phyloP scores from a whole-genome alignment of 2,113 vertebrate species.

The Herpailurus yagouaroundi region DNA sequence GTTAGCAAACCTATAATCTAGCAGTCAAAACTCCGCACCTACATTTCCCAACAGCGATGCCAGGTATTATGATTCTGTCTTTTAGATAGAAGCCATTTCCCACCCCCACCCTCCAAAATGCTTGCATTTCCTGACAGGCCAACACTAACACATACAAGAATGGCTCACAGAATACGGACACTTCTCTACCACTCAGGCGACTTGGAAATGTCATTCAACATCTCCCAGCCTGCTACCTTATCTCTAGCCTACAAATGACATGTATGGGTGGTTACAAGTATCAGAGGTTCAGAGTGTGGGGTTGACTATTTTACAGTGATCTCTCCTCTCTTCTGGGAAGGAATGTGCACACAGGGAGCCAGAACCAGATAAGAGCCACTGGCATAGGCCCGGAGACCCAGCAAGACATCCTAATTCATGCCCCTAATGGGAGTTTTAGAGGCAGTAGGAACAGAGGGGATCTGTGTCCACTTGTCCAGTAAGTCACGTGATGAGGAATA shows the following conservation, averaged over 20 bases:
- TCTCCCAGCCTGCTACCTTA: background rate
- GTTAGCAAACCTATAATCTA: background rate
- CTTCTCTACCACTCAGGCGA: background rate
- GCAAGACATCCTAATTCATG: rapidly evolving
- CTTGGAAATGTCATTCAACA: too few relatives aligned
- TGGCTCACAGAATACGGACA: background rate
- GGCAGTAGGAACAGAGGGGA: background rate
- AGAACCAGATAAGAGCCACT: background rate
- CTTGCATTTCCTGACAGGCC: background rate
- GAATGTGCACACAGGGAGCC: background rate
- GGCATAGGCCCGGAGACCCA: background rate
- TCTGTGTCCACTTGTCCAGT: background rate
- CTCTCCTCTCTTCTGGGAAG: background rate
- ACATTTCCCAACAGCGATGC: background rate
- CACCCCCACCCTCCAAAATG: background rate
- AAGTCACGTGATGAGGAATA: background rate
- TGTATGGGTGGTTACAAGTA: background rate
- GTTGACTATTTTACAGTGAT: background rate
- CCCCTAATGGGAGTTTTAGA: background rate
- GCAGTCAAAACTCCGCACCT: background rate
- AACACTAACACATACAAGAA: rapidly evolving
- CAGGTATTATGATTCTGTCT: background rate
- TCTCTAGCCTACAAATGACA: background rate
- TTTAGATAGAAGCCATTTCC: background rate
- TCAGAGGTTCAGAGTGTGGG: background rate